phyloP scores from a whole-genome alignment of 2,113 vertebrate species.

The Oreotrochilus melanogaster region DNA sequence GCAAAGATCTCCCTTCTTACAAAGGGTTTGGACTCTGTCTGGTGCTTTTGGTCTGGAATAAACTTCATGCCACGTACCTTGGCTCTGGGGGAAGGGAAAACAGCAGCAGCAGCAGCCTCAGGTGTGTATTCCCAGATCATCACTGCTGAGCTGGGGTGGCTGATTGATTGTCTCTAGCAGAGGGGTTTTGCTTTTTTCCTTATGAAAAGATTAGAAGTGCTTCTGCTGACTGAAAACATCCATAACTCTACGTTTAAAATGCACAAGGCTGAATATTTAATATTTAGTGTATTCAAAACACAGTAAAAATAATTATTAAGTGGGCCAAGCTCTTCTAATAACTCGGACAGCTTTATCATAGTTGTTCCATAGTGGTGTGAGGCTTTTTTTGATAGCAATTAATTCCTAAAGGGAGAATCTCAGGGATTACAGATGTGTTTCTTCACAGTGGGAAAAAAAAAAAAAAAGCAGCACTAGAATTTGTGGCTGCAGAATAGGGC shows the following conservation, averaged over 20 bases:
- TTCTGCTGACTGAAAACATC: not conserved
- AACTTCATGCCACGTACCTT: rapidly evolving
- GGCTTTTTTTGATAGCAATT: not conserved
- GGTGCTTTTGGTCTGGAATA: not conserved
- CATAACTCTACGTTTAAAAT: rapidly evolving
- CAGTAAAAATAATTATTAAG: not conserved
- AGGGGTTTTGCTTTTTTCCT: not conserved
- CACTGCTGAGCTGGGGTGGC: not conserved
- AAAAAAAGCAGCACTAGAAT: not conserved
- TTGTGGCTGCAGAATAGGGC: not conserved
- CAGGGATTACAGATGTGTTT: not conserved
- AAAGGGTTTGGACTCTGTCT: not conserved
- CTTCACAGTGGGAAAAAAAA: not conserved
- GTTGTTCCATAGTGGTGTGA: not conserved
- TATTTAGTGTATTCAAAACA: not conserved
- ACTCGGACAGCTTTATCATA: not conserved
- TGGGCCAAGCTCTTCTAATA: not conserved
- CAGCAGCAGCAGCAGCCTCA: not conserved
- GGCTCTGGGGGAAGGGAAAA: not conserved
- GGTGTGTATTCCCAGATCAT: rapidly evolving
- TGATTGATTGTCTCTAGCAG: rapidly evolving
- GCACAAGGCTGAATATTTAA: not conserved
- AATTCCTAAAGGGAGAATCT: not conserved
- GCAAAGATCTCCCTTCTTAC: not conserved
- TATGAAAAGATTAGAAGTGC: not conserved